phyloP scores from a whole-genome alignment of 2,888 invertebrate species.

The Caenorhabditis sp. region DNA sequence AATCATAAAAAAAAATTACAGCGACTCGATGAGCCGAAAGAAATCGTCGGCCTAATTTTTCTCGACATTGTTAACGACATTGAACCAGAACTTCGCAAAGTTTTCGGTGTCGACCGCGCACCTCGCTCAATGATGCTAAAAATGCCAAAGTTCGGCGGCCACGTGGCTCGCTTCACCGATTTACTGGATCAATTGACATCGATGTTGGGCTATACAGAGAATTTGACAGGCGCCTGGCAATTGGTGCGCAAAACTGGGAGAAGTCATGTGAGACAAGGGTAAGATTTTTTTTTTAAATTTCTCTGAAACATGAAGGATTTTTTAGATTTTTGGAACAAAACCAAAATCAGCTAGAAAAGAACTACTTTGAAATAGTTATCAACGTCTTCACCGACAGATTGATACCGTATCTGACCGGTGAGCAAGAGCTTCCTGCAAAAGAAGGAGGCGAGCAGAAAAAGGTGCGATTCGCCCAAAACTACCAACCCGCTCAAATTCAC shows the following conservation, averaged over 20 bases:
- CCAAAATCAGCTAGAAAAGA: conserved; percentile 67
- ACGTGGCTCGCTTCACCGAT: conserved; percentile 65
- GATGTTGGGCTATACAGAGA: conserved; percentile 69
- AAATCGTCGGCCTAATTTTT: conserved; percentile 66
- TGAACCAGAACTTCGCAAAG: conserved; percentile 67
- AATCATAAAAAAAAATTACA: too few species aligned
- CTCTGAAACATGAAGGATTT: neutral
- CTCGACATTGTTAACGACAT: conserved; percentile 67
- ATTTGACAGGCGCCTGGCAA: conserved; percentile 70
- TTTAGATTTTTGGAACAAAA: conserved; percentile 65
- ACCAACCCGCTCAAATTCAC: conserved; percentile 53
- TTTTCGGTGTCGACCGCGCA: conserved; percentile 69
- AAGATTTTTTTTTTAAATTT: neutral
- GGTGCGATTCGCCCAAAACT: conserved; percentile 65
- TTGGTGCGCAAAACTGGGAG: conserved; percentile 68
- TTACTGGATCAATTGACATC: conserved; percentile 68
- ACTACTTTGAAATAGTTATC: conserved; percentile 67
- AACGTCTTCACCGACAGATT: conserved; percentile 62
- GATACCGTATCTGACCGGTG: conserved; percentile 67
- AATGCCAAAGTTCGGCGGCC: conserved; percentile 70
- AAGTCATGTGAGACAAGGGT: conserved; percentile 56
- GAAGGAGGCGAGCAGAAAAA: conserved; percentile 55
- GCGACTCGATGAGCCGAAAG: conserved; percentile 67
- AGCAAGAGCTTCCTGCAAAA: conserved; percentile 50
- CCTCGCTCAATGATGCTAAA: conserved; percentile 66